Conservation (phyloP, 2,113 vertebrate species). For the Oenanthe melanoleuca region DNA sequence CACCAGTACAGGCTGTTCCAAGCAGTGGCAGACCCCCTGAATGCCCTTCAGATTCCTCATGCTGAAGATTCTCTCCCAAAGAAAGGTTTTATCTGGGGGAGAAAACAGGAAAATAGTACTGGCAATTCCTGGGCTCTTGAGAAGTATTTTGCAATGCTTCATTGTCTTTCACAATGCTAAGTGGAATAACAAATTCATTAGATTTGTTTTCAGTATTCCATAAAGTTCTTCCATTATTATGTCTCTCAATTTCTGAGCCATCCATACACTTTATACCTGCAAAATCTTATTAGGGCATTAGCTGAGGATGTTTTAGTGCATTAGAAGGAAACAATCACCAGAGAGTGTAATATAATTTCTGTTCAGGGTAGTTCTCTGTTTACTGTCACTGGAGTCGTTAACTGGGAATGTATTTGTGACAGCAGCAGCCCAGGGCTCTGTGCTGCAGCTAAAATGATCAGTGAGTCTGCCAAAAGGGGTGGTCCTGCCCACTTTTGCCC, state of each 20-base stretch:
- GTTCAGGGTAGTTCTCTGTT: background rate
- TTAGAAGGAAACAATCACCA: constrained; percentile 24
- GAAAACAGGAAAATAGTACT: background rate
- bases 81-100: background rate
- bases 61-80: background rate
- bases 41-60: constrained; percentile 2
- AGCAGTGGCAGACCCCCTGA: background rate
- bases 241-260: background rate
- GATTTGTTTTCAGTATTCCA: constrained; percentile 4
- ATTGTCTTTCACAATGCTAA: background rate
- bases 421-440: background rate
- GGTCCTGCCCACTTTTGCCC: background rate
- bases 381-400: background rate
- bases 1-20: background rate
- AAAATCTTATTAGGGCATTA: constrained; percentile 44
- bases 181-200: background rate
- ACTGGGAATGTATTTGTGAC: background rate
- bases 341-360: constrained; percentile 10
- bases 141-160: background rate
- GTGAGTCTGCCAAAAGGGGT: background rate
- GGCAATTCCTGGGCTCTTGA: background rate
- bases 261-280: background rate
- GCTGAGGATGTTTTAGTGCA: constrained; percentile 13
- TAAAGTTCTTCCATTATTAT: background rate
- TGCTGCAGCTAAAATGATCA: background rate